phyloP scores from a whole-genome alignment of 2,888 invertebrate species.

The Arenicola marina region DNA sequence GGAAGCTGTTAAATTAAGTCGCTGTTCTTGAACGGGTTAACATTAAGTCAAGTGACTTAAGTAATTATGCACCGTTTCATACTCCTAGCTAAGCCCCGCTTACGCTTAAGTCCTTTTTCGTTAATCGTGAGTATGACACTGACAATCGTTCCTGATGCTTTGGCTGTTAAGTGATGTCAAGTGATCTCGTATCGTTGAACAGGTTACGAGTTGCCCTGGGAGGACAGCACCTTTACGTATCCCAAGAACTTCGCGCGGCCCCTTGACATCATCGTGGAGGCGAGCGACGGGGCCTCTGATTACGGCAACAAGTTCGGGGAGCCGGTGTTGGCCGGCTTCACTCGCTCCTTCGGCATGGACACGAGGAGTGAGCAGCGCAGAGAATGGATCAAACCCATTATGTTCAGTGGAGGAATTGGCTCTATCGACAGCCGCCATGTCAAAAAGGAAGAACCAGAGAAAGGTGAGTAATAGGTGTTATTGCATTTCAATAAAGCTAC shows the following conservation, averaged over 20 bases:
- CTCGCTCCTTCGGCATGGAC: slow-evolving; percentile 80
- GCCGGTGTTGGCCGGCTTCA: slow-evolving; percentile 68
- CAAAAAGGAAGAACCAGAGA: slow-evolving; percentile 75
- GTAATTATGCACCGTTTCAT: too few species aligned
- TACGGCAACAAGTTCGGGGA: slow-evolving; percentile 99
- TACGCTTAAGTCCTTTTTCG: too few species aligned
- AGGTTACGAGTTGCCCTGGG: slow-evolving; percentile 89
- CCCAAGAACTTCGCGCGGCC: slow-evolving; percentile 90
- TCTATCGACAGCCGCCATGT: slow-evolving; percentile 83
- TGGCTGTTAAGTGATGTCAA: too few species aligned
- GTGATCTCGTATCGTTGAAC: too few species aligned
- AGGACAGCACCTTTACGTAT: slow-evolving; percentile 73
- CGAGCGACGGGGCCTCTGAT: slow-evolving; percentile 97
- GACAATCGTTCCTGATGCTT: too few species aligned
- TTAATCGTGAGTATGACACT: too few species aligned
- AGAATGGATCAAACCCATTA: slow-evolving; percentile 97
- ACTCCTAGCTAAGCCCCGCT: too few species aligned
- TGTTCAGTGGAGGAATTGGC: slow-evolving; percentile 97
- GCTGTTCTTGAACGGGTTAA: too few species aligned
- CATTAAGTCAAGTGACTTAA: too few species aligned
- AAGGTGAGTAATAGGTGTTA: slow-evolving; percentile 68
- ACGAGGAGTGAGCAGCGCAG: slow-evolving; percentile 71
- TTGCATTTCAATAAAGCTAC: not conserved
- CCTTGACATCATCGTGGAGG: slow-evolving; percentile 87
- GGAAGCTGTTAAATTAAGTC: too few species aligned